These are phyloP conservation scores for Hirtodrosophila duncani DNA, from an alignment of 2,888 invertebrate genomes.

Conservation along the genomic window DNA sequence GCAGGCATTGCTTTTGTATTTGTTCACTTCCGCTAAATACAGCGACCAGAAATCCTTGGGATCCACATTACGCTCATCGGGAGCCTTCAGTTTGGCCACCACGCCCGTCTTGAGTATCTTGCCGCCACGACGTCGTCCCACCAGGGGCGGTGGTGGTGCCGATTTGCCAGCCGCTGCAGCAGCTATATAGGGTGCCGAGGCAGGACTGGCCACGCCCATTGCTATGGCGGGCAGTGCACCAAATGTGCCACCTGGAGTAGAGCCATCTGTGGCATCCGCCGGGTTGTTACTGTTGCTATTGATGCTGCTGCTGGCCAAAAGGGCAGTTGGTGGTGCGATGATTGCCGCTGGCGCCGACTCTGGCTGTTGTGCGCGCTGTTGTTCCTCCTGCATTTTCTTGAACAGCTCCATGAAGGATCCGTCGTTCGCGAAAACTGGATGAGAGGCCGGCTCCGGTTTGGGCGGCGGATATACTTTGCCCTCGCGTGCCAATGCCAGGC, in stretches of 20 bases:
- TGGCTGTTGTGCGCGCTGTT: constrained; percentile 16
- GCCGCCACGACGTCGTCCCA: constrained; percentile 91
- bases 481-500: constrained; percentile 75
- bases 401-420: constrained; percentile 95
- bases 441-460: constrained; percentile 81
- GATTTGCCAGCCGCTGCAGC: constrained; percentile 59
- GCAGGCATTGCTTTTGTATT: constrained; percentile 94
- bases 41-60: constrained; percentile 95
- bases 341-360: constrained; percentile 5
- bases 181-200: constrained; percentile 65
- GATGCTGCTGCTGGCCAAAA: neutral
- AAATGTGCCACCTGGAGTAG: constrained; percentile 4
- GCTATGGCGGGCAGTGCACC: constrained; percentile 51
- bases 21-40: constrained; percentile 95
- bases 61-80: constrained; percentile 79
- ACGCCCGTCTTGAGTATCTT: constrained; percentile 92
- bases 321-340: neutral
- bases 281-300: neutral
- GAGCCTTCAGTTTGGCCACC: constrained; percentile 89
- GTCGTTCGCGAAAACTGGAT: constrained; percentile 83
- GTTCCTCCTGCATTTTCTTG: constrained; percentile 85
- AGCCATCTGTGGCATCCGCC: neutral
- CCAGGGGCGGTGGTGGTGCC: constrained; percentile 80
- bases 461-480: constrained; percentile 80
- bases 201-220: constrained; percentile 46